Evolutionary conservation across 2,888 invertebrate species (phyloP).

Genomic region (Apotomis capreana): DNA sequence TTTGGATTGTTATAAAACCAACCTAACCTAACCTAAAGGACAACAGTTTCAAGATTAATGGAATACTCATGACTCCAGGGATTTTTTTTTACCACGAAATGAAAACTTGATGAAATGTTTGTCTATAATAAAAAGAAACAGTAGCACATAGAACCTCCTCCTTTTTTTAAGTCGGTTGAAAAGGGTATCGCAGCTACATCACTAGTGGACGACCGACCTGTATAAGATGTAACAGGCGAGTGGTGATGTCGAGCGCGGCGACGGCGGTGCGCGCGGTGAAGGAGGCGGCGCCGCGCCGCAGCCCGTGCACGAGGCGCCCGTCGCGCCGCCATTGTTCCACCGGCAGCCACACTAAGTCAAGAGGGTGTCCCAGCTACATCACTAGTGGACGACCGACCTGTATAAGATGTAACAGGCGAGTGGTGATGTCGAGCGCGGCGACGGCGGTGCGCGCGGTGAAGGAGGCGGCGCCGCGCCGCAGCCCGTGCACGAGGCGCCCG

Average conservation of each 20-base stretch:
- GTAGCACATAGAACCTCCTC: too few species aligned
- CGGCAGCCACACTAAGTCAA: background rate
- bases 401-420: slow-evolving; percentile 4
- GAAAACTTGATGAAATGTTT: too few species aligned
- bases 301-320: slow-evolving; percentile 85
- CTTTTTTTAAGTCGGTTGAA: too few species aligned
- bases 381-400: background rate
- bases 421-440: slow-evolving; percentile 7
- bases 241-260: slow-evolving; percentile 7
- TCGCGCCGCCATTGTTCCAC: slow-evolving; percentile 8
- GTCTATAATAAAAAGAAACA: too few species aligned
- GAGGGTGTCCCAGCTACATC: background rate
- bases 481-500: slow-evolving; percentile 1
- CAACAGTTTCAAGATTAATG: too few species aligned
- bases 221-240: slow-evolving; percentile 2
- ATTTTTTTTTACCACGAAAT: too few species aligned
- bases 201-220: background rate
- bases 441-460: slow-evolving; percentile 7
- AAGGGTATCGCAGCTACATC: too few species aligned
- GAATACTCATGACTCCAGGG: too few species aligned
- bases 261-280: slow-evolving; percentile 7
- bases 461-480: slow-evolving; percentile 2
- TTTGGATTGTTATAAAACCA: too few species aligned
- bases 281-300: slow-evolving; percentile 77
- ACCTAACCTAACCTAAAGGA: too few species aligned